Evolutionary conservation across 2,113 vertebrate species (phyloP).

Genomic region (Dryoscopus gambensis): DNA sequence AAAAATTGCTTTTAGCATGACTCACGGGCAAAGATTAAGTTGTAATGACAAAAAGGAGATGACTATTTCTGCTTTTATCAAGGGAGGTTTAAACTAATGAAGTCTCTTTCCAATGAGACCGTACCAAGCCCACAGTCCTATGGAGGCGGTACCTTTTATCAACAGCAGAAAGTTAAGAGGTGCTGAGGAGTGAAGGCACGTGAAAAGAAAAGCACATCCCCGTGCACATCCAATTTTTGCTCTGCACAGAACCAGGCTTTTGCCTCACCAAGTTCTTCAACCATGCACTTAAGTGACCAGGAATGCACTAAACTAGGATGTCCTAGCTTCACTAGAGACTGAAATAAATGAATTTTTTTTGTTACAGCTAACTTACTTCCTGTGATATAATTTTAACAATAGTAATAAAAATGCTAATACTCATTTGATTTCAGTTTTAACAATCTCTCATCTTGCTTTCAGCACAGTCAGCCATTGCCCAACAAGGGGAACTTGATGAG

Average conservation of each 20-base stretch:
- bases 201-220: not conserved
- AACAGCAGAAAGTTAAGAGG: not conserved
- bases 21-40: not conserved
- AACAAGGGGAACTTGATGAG: not conserved
- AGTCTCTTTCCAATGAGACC: not conserved
- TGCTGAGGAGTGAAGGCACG: not conserved
- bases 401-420: not conserved
- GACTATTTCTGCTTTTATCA: not conserved
- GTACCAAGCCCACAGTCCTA: not conserved
- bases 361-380: not conserved
- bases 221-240: not conserved
- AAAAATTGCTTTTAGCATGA: conserved; percentile 25
- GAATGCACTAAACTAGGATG: not conserved
- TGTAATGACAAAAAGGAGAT: conserved; percentile 5
- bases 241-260: not conserved
- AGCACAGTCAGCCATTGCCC: not conserved
- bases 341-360: not conserved
- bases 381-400: not conserved
- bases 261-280: not conserved
- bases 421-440: not conserved
- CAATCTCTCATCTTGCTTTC: not conserved
- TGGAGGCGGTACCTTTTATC: not conserved
- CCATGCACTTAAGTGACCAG: not conserved
- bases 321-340: not conserved
- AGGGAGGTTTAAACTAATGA: conserved; percentile 10